Evolutionary conservation across 2,113 vertebrate genomes (phyloP).

Genomic region (Aegotheles bennettii): DNA sequence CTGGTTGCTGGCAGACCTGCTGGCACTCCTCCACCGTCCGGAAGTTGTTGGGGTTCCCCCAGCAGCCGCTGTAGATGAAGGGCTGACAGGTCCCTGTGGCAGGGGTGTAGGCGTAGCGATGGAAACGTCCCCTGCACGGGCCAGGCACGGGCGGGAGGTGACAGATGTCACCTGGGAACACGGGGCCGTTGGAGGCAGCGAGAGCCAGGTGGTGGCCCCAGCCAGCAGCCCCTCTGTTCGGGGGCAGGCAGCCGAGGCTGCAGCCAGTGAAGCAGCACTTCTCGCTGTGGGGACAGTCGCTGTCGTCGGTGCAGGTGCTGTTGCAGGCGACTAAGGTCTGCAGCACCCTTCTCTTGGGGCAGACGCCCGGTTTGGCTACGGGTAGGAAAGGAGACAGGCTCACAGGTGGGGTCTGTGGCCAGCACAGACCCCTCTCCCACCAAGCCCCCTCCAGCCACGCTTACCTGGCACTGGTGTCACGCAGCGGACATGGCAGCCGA

Average conservation of each 20-base stretch:
- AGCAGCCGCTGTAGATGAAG: background rate
- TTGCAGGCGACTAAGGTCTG: background rate
- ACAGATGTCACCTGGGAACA: background rate
- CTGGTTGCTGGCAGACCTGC: background rate
- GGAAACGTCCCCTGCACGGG: rapidly evolving
- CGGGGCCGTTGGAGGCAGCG: too few relatives aligned
- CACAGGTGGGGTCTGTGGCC: background rate
- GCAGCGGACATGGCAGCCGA: rapidly evolving
- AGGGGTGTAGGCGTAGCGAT: background rate
- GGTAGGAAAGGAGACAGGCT: background rate
- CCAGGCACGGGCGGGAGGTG: background rate
- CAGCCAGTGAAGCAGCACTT: slow-evolving; percentile 3
- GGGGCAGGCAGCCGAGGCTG: background rate
- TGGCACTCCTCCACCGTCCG: background rate
- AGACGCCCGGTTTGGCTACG: background rate
- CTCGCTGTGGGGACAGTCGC: rapidly evolving
- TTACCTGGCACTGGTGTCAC: rapidly evolving
- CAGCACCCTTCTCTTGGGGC: background rate
- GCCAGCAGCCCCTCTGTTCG: too few relatives aligned
- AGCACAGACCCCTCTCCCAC: rapidly evolving
- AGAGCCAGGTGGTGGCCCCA: too few relatives aligned
- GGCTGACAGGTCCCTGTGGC: background rate
- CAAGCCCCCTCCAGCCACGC: rapidly evolving
- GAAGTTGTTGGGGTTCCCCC: background rate
- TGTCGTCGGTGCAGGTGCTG: rapidly evolving